A percentile compares a stretch with the other conserved stretches of the same genome.
These are phyloP conservation scores for Hiodon alosoides DNA, from an alignment of 2,113 vertebrate species.

Conservation along the genomic window DNA sequence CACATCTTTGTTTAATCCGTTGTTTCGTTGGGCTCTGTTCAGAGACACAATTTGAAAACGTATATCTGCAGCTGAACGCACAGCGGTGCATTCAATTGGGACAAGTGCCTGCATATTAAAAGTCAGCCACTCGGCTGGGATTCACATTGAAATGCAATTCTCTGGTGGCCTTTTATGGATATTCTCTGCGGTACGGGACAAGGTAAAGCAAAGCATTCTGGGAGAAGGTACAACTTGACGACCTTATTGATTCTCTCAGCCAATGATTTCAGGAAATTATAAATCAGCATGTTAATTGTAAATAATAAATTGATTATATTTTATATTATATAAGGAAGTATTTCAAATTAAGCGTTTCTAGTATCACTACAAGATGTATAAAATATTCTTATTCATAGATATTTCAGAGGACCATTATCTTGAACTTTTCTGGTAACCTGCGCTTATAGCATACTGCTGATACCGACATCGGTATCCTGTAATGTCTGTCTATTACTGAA, in stretches of 20 bases:
- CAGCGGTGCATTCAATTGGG: slow-evolving; percentile 23
- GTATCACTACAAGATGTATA: no score
- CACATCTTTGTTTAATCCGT: slow-evolving; percentile 45
- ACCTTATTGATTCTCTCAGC: neutral
- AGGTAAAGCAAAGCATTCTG: neutral
- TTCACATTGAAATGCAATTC: slow-evolving; percentile 8
- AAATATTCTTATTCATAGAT: no score
- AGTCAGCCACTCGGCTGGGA: slow-evolving; percentile 3
- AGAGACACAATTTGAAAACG: slow-evolving; percentile 29
- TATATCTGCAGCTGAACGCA: slow-evolving; percentile 32
- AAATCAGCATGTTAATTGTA: no score
- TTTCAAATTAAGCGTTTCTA: no score
- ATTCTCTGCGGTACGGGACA: neutral
- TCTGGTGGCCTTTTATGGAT: neutral
- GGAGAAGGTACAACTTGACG: neutral
- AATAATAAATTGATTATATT: no score
- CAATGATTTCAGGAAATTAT: no score
- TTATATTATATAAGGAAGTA: no score
- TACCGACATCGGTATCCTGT: no score
- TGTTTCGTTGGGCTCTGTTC: slow-evolving; percentile 37
- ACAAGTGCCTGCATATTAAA: slow-evolving; percentile 31
- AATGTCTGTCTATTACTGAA: neutral
- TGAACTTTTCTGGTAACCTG: no score
- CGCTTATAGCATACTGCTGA: no score
- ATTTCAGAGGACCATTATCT: no score